Evolutionary conservation across 53 echinoderm and acorn worm species (phyloP), one percentile per base, ranked within the genome.

Genomic region (Astropecten irregularis): DNA sequence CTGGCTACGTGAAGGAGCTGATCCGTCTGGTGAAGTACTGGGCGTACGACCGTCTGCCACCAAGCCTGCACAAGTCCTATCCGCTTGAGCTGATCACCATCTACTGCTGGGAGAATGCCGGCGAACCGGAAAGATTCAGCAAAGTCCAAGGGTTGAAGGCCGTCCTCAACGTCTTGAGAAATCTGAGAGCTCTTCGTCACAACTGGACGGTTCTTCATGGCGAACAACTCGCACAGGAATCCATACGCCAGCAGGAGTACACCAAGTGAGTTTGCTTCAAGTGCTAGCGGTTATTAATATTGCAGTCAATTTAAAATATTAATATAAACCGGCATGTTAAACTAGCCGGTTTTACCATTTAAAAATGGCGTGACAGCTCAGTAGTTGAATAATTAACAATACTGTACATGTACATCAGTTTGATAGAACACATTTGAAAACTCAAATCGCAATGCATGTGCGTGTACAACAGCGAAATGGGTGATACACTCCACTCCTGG

Each of bases 1-100:
- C 68, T 1, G 56, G 53, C 3, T 44, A 40, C 39, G 68, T 87
- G 15, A 79, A 81, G 69, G 68, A 79, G 4, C 69, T 87, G 3
- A 69, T 87, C 40, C 79, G 87, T 11, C 58, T 87, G 29, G 81
- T 87, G 1, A 87, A 87, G 56, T 87, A 81, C 60, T 87, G 87
- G 87, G 68, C 53, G 2, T 51, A 59, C 54, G 33, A 15, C 27
- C 19, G 9, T 16, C 64, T 53, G 10, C 64, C 50, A 18, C 28
- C 0, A 9, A 0, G 2, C 0, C 54, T 53, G 35, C 70, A 42
- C 40, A 81, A 40, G 9, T 87, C 81, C n/a, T 87, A 69, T 49
- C 67, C 68, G 27, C 20, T 87, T 46, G 87, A 87, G 49, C 69
- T 87, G 67, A 81, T 81, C 56, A 87, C 87, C 69, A 81, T 87